Evolutionary conservation across 2,113 vertebrate genomes (phyloP), one percentile per base, ranked within the genome.

Genomic region (Rhynchopsitta pachyrhyncha): DNA sequence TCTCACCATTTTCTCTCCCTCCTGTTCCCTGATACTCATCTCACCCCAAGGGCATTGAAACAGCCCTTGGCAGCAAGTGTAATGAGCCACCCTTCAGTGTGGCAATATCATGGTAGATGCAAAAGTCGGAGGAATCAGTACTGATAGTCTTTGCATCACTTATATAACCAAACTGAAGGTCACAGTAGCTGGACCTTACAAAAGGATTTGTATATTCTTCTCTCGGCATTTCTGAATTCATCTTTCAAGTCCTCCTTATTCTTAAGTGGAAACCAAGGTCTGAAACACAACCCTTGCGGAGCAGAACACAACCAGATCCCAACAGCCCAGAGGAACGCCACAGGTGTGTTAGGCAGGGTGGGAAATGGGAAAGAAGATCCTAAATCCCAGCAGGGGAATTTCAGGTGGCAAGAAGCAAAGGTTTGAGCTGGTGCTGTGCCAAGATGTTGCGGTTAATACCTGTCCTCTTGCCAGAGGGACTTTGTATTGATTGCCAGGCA

Each of bases 1-100:
- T 83, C 71, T 80, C 85, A 94, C 74, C 20, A 0, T 39, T 68
- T 57, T 29, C 90, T 57, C 69, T 37, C 92, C 33, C 90, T 83
- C 74, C 88, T 46, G 28, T 31, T 95, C 84, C 79, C 85, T 79
- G 95, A 96, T 96, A 96, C 24, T 84, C 85, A 94, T 96, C 95
- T 94, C 35, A 29, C 76, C 97, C 70, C 70, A 10, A 89, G 92
- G 96, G 93, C 93, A 88, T 2, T 94, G 88, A 92, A 96, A 95
- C 77, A 96, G 93, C 90, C 90, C 75, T 94, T 94, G 84, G 95
- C 94, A 97, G 82, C 31, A 62, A 41, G 88, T 1, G 42, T 17
- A 73, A 44, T 90, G 88, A 89, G 71, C 86, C 95, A 71, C 73
- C 86, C 88, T 66, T 52, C 7, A 78, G 88, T 97, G 94, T 92